These are phyloP conservation scores for Trichogramma dendrolimi DNA, from an alignment of 2,888 invertebrate genomes.

Conservation along the genomic window DNA sequence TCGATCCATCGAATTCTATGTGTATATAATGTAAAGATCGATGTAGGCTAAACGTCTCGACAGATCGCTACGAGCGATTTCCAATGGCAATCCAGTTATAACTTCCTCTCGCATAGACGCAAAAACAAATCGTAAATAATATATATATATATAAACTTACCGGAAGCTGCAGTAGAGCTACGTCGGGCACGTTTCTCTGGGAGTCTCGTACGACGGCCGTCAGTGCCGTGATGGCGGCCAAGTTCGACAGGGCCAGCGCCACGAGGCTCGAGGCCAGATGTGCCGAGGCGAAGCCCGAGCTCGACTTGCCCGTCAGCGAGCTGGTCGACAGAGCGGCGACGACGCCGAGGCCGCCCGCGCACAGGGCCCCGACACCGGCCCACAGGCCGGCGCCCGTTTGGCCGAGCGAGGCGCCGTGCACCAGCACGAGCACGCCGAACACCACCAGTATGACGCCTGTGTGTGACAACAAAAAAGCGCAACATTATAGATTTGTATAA, in stretches of 20 bases:
- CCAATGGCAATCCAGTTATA: no score
- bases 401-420: slow-evolving; percentile 59
- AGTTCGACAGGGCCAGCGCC: slow-evolving; percentile 47
- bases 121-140: neutral
- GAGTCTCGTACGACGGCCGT: slow-evolving; percentile 61
- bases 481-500: neutral
- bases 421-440: slow-evolving; percentile 62
- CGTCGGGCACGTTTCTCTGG: slow-evolving; percentile 44
- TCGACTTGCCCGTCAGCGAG: slow-evolving; percentile 33
- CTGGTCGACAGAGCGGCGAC: slow-evolving; percentile 53
- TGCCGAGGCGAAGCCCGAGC: slow-evolving; percentile 54
- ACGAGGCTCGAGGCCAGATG: slow-evolving; percentile 61
- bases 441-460: slow-evolving; percentile 61
- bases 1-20: no score
- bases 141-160: slow-evolving; percentile 34
- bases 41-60: no score
- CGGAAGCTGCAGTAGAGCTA: slow-evolving; percentile 40
- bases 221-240: slow-evolving; percentile 49
- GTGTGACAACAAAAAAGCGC: neutral
- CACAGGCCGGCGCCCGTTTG: slow-evolving; percentile 65
- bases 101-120: neutral
- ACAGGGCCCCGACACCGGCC: slow-evolving; percentile 64
- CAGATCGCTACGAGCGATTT: no score
- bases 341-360: slow-evolving; percentile 62
- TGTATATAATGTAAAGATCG: no score